Evolutionary conservation across 2,888 invertebrate genomes (phyloP).

Genomic region (Microctonus brassicae): DNA sequence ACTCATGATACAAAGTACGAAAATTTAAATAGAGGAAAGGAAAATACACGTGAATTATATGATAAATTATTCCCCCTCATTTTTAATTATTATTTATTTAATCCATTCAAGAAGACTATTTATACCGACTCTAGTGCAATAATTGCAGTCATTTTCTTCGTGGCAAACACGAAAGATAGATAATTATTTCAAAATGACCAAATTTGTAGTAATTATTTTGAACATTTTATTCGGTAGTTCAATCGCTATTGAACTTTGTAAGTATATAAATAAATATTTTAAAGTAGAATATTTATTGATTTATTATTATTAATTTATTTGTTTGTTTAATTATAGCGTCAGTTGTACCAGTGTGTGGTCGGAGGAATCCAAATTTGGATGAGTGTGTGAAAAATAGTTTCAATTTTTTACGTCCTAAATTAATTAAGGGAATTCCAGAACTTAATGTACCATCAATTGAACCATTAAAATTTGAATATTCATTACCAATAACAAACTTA

Average conservation of each 20-base stretch:
- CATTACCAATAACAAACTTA: slow-evolving; percentile 37
- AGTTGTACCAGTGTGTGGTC: slow-evolving; percentile 44
- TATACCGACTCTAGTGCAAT: no score
- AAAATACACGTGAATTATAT: no score
- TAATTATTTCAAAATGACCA: neutral
- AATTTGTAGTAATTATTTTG: neutral
- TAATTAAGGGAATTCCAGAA: slow-evolving; percentile 47
- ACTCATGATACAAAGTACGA: no score
- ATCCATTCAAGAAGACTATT: no score
- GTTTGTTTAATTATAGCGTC: slow-evolving; percentile 34
- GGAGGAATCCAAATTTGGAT: slow-evolving; percentile 40
- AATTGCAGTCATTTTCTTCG: no score
- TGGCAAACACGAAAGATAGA: no score
- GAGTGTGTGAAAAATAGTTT: slow-evolving; percentile 40
- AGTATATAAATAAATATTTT: no score
- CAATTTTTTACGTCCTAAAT: slow-evolving; percentile 22
- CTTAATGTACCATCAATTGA: slow-evolving; percentile 45
- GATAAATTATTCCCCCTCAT: no score
- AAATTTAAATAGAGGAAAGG: no score
- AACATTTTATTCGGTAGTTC: slow-evolving; percentile 27
- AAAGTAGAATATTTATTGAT: neutral
- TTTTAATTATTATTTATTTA: no score
- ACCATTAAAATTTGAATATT: slow-evolving; percentile 40
- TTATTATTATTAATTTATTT: neutral
- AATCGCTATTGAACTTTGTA: slow-evolving; percentile 40